Percentiles rank a stretch among this genome's conserved stretches.
Evolutionary conservation across 2,888 invertebrate genomes (phyloP).

Genomic region (Hyposoter didymator): DNA sequence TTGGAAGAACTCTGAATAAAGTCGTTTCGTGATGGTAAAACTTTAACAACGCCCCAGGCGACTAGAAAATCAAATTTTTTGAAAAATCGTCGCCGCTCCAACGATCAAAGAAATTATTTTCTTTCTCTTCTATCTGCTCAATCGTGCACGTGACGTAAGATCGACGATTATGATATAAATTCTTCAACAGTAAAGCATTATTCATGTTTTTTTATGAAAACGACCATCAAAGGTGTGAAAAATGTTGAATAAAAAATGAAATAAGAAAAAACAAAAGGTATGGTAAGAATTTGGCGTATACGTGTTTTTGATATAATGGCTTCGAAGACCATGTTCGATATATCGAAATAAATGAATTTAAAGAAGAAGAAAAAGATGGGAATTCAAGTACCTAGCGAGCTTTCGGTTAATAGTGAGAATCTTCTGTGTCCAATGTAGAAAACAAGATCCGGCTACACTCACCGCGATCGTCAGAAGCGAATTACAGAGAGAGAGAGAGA

Average conservation of each 20-base stretch:
- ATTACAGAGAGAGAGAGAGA: slow-evolving; percentile 77
- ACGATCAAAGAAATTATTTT: not conserved
- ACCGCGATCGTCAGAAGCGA: slow-evolving; percentile 82
- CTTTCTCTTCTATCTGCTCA: slow-evolving; percentile 15
- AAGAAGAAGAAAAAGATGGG: slow-evolving; percentile 66
- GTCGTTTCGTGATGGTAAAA: no score
- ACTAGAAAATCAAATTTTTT: slow-evolving; percentile 5
- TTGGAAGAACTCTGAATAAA: no score
- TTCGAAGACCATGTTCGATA: slow-evolving; percentile 49
- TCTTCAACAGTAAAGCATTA: slow-evolving; percentile 41
- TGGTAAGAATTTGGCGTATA: slow-evolving; percentile 37
- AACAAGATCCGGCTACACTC: slow-evolving; percentile 83
- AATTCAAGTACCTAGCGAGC: slow-evolving; percentile 81
- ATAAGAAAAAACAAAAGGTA: slow-evolving; percentile 8
- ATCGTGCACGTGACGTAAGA: slow-evolving; percentile 59
- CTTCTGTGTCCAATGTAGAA: slow-evolving; percentile 83
- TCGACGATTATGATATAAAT: slow-evolving; percentile 30
- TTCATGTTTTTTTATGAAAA: slow-evolving; percentile 21
- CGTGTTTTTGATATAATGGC: slow-evolving; percentile 49
- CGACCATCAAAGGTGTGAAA: slow-evolving; percentile 30
- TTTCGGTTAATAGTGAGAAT: slow-evolving; percentile 83
- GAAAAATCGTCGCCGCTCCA: slow-evolving; percentile 21
- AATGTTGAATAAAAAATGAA: slow-evolving; percentile 5
- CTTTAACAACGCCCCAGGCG: slow-evolving; percentile 27
- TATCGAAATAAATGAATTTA: slow-evolving; percentile 26